Conservation (phyloP, 2,797 vertebrate genomes). For the Hemitrygon akajei region DNA sequence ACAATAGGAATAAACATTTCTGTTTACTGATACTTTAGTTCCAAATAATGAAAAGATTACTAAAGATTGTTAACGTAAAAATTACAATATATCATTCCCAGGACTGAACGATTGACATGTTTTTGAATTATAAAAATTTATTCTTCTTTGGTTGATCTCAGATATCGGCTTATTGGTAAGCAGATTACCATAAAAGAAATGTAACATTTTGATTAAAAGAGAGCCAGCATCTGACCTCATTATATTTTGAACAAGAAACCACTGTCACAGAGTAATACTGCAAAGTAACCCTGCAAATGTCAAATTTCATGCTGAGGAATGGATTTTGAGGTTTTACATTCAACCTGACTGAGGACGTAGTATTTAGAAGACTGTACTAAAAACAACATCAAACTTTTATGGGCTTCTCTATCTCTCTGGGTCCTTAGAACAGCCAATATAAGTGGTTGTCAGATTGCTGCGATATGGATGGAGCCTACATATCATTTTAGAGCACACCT, state of each 20-base stretch:
- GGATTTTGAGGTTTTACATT: not conserved
- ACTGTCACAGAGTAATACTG: not conserved
- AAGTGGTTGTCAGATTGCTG: not conserved
- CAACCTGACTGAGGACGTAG: not conserved
- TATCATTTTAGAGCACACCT: not conserved
- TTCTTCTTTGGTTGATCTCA: not conserved
- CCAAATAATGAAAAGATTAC: constrained; percentile 6
- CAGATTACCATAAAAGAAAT: not conserved
- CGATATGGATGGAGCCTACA: not conserved
- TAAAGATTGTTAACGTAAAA: not conserved
- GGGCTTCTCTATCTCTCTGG: not conserved
- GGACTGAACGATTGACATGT: constrained; percentile 11
- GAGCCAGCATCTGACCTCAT: not conserved
- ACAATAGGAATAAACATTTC: not conserved
- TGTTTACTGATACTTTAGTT: not conserved
- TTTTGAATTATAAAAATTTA: not conserved
- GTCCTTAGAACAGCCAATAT: not conserved
- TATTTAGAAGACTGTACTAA: not conserved
- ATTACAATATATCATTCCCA: not conserved
- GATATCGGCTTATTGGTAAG: not conserved
- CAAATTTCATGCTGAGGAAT: constrained; percentile 39
- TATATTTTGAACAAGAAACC: not conserved
- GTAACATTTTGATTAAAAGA: not conserved
- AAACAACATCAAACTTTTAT: not conserved
- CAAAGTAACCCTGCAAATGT: constrained; percentile 33